phyloP scores from a whole-genome alignment of 2,888 invertebrate genomes.

The Caenorhabditis sinica region DNA sequence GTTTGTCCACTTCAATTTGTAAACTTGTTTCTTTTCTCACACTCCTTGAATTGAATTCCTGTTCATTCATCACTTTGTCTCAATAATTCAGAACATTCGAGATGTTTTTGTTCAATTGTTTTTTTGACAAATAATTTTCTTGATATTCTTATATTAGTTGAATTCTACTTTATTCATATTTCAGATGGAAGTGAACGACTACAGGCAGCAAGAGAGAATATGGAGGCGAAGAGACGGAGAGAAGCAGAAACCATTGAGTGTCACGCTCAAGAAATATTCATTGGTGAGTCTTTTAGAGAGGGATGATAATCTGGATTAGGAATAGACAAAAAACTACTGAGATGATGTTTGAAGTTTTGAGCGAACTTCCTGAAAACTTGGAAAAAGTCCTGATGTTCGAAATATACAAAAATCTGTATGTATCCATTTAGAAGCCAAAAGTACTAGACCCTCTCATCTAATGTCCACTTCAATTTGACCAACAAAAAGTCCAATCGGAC shows the following conservation, averaged over 20 bases:
- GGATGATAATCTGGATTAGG: not conserved
- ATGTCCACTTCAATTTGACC: not conserved
- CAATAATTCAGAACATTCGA: conserved; percentile 11
- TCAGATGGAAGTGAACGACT: conserved; percentile 26
- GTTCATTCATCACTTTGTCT: conserved; percentile 13
- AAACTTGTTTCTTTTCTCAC: conserved; percentile 55
- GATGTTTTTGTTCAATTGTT: not conserved
- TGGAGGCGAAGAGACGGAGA: conserved; percentile 33
- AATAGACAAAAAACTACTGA: not conserved
- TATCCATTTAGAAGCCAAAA: too few relatives aligned
- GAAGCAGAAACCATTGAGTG: conserved; percentile 58
- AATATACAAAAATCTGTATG: too few relatives aligned
- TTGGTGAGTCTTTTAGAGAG: conserved; percentile 36
- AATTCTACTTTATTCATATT: conserved; percentile 5
- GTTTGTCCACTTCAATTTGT: conserved; percentile 57
- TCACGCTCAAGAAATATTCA: conserved; percentile 48
- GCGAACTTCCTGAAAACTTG: too few relatives aligned
- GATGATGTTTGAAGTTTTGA: too few relatives aligned
- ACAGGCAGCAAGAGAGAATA: conserved; percentile 26
- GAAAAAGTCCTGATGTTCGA: too few relatives aligned
- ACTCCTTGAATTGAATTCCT: not conserved
- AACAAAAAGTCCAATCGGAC: not conserved
- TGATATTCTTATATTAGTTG: not conserved
- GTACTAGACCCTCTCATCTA: too few relatives aligned
- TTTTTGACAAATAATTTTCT: not conserved